Evolutionary conservation across 1,140 invertebrate genomes (phyloP).

Genomic region (Leptopilina clavipes): DNA sequence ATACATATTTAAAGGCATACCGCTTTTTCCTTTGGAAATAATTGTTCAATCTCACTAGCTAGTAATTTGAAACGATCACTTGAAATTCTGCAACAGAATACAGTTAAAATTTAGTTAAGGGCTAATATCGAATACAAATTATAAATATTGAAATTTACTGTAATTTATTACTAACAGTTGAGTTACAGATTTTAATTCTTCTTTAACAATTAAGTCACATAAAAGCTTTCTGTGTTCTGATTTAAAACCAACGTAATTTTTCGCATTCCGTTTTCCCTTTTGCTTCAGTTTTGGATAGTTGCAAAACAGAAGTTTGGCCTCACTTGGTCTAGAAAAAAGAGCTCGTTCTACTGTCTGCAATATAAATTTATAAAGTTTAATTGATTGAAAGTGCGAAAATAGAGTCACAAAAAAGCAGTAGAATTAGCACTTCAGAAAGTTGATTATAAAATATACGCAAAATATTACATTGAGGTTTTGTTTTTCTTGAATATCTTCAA

Average conservation of each 20-base stretch:
- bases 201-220: neutral
- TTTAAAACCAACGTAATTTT: neutral
- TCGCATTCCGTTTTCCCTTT: neutral
- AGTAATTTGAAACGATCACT: neutral
- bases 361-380: too few relatives aligned
- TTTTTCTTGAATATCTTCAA: neutral
- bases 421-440: too few relatives aligned
- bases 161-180: neutral
- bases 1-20: neutral
- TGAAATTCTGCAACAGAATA: neutral
- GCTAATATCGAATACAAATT: neutral
- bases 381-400: too few relatives aligned
- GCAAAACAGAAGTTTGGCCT: neutral
- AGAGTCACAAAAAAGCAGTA: too few relatives aligned
- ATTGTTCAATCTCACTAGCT: neutral
- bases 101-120: neutral
- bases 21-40: neutral
- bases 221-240: neutral
- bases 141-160: neutral
- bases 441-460: neutral
- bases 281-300: neutral
- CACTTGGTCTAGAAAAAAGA: neutral
- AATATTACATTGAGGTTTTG: neutral
- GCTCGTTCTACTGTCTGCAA: neutral
- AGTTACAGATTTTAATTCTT: neutral